Percentiles rank a stretch among this genome's conserved stretches.
Conservation (phyloP, 2,888 invertebrate genomes). For the Rhyacophila evoluta region DNA sequence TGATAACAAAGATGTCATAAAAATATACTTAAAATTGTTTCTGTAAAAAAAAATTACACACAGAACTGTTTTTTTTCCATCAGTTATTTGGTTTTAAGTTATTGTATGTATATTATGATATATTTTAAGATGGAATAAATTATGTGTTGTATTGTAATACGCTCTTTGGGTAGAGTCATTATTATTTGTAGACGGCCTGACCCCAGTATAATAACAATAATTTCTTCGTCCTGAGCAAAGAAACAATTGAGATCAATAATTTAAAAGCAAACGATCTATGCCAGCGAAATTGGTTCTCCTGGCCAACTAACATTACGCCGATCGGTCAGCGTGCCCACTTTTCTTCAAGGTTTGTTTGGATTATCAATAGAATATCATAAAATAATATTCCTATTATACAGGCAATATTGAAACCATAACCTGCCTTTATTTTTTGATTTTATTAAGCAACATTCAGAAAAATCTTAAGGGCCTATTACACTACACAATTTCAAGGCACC, state of each 20-base stretch:
- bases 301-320: neutral
- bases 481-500: too few relatives aligned
- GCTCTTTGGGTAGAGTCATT: neutral
- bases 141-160: neutral
- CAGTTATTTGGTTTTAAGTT: too few relatives aligned
- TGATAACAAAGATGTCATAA: too few relatives aligned
- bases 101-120: too few relatives aligned
- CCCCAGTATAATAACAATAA: slow-evolving; percentile 42
- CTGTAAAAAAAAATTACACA: too few relatives aligned
- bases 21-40: too few relatives aligned
- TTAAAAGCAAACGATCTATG: slow-evolving; percentile 44
- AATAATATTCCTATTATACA: neutral
- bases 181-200: slow-evolving; percentile 12
- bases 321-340: slow-evolving; percentile 1
- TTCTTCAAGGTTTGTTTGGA: slow-evolving; percentile 15
- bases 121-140: too few relatives aligned
- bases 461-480: too few relatives aligned
- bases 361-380: slow-evolving; percentile 1
- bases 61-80: too few relatives aligned
- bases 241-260: slow-evolving; percentile 49
- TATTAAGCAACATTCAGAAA: too few relatives aligned
- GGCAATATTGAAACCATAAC: too few relatives aligned
- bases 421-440: too few relatives aligned
- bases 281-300: slow-evolving; percentile 42
- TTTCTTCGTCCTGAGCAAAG: slow-evolving; percentile 43